These are phyloP conservation scores for Pseudorhiza aurosa DNA, from an alignment of 30 jellyfish, hydroid and myxozoan species.

Conservation along the genomic window DNA sequence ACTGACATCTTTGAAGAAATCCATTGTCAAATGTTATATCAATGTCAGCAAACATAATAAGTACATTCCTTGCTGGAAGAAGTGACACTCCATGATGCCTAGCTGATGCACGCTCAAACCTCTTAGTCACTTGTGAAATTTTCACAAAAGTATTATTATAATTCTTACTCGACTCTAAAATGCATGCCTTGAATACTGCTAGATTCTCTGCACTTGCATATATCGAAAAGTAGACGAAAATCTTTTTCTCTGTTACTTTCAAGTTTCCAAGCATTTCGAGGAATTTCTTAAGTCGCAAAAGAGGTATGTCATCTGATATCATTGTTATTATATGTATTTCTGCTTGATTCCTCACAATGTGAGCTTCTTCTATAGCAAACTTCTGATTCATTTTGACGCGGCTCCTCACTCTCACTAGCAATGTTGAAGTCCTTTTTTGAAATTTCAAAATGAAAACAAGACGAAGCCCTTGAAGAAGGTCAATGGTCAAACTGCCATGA, in stretches of 20 bases:
- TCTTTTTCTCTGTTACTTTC: background rate
- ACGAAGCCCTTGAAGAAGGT: constrained; percentile 16
- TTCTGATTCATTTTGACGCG: constrained; percentile 2
- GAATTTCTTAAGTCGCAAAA: constrained; percentile 35
- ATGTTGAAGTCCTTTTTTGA: background rate
- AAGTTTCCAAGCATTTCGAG: constrained; percentile 30
- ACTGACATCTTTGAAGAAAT: constrained; percentile 75
- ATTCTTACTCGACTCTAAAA: background rate
- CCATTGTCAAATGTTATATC: constrained; percentile 70
- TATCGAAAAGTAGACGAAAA: constrained; percentile 29
- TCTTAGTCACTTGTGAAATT: constrained; percentile 46
- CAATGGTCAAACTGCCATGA: constrained; percentile 41
- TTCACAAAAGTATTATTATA: constrained; percentile 1
- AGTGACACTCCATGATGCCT: constrained; percentile 84
- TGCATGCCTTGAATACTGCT: background rate
- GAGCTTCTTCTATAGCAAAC: constrained; percentile 3
- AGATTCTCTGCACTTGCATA: constrained; percentile 24
- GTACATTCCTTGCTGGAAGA: constrained; percentile 61
- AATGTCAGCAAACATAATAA: constrained; percentile 76
- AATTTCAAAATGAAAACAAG: constrained; percentile 17
- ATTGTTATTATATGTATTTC: constrained; percentile 51
- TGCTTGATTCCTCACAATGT: background rate
- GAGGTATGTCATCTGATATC: constrained; percentile 43
- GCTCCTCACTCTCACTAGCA: background rate
- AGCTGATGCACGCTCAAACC: constrained; percentile 84